Evolutionary conservation across 2,797 vertebrate genomes (phyloP), one percentile per base, ranked within the genome.

Genomic region (Neomorphus geoffroyi): DNA sequence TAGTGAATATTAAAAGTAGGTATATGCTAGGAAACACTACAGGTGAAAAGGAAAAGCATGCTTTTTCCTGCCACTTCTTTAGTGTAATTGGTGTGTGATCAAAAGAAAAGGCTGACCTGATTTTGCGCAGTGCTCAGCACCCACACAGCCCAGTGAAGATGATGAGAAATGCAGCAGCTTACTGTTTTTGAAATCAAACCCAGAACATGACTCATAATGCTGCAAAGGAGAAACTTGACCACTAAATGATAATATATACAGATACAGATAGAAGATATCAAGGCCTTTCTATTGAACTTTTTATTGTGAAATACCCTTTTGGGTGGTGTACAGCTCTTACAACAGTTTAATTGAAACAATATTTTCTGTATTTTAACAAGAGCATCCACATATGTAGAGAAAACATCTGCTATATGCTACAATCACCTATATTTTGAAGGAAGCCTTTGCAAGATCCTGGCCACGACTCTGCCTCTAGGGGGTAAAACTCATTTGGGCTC

Each of bases 281-380:
- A 79, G 77, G 84, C 73, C 28, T 83, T 83, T 70, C 56, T 72
- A n/a, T 71, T 88, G 46, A 91, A 92, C 28, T 51, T 88, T 97
- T 98, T 97, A 97, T 97, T 97, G 93, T 83, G 86, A 96, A 97
- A 79, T 92, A 91, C 88, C 60, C 74, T 83, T 90, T 92, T 1
- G 1, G 69, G 33, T 81, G 66, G 26, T 91, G 94, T 86, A 91
- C 15, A 93, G 89, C 37, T 77, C 61, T 95, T 88, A 69, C 81
- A 96, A 92, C 74, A 96, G 74, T 90, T 95, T 94, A 86, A 94
- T 56, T 95, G 54, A 95, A 90, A 95, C 80, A 58, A 11, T 87
- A 78, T 93, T 96, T 95, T 46, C 39, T 51, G 14, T 74, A 51
- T 87, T 95, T 95, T 83, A 80, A 33, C 70, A 75, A 92, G 19